Evolutionary conservation across 1,140 invertebrate species (phyloP).

Genomic region (Heliothis virescens): DNA sequence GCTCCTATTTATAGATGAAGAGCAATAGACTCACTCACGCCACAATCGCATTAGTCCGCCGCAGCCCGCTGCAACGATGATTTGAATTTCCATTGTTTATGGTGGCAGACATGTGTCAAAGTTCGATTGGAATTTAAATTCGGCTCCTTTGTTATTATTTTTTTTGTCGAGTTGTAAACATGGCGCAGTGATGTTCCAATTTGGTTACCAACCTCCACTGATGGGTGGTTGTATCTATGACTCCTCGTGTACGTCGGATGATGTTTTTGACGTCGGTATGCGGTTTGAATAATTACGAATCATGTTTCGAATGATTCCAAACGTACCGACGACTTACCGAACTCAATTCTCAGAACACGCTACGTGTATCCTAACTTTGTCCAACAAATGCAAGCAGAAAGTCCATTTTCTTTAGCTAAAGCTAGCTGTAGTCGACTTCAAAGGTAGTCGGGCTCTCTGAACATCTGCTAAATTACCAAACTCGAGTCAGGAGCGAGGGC

Average conservation of each 20-base stretch:
- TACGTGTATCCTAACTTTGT: slow-evolving; percentile 35
- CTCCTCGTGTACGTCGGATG: slow-evolving; percentile 71
- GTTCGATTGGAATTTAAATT: slow-evolving; percentile 86
- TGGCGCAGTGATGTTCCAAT: slow-evolving; percentile 83
- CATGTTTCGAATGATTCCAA: slow-evolving; percentile 65
- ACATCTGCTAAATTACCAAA: slow-evolving; percentile 84
- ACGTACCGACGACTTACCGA: slow-evolving; percentile 50
- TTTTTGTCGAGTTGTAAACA: slow-evolving; percentile 85
- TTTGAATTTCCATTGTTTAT: slow-evolving; percentile 86
- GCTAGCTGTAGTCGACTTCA: slow-evolving; percentile 67
- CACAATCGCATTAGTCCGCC: slow-evolving; percentile 83
- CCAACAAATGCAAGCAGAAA: slow-evolving; percentile 25
- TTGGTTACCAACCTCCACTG: slow-evolving; percentile 75
- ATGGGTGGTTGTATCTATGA: slow-evolving; percentile 81
- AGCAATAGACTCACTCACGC: slow-evolving; percentile 77
- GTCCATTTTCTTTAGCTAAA: slow-evolving; percentile 42
- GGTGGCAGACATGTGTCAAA: slow-evolving; percentile 86
- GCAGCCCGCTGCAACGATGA: slow-evolving; percentile 79
- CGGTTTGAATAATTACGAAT: slow-evolving; percentile 82
- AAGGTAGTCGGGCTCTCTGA: slow-evolving; percentile 64
- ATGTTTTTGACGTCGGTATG: slow-evolving; percentile 83
- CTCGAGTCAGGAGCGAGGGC: slow-evolving; percentile 72
- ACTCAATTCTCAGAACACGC: slow-evolving; percentile 47
- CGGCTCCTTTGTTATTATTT: slow-evolving; percentile 84
- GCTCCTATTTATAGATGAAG: slow-evolving; percentile 84